Percentiles rank a stretch among this genome's conserved stretches.
These are phyloP conservation scores for Agrilus planipennis DNA, from an alignment of 1,140 invertebrate species.

Conservation along the genomic window DNA sequence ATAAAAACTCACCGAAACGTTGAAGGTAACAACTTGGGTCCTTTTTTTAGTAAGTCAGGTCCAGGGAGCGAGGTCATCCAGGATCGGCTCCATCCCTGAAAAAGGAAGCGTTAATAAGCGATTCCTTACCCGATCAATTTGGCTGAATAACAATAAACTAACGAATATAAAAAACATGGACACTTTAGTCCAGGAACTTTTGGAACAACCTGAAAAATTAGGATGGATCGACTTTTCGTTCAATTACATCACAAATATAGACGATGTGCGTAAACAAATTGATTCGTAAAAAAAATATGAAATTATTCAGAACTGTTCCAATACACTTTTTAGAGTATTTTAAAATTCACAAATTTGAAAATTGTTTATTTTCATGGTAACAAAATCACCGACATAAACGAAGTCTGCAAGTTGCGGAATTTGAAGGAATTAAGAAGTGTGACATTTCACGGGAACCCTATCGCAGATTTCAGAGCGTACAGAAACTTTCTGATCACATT, in stretches of 20 bases:
- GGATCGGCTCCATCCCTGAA: constrained; percentile 32
- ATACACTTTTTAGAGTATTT: constrained; percentile 22
- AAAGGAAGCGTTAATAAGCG: constrained; percentile 28
- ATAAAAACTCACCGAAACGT: too few species aligned
- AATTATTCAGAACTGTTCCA: neutral
- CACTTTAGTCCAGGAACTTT: constrained; percentile 27
- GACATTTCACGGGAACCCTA: constrained; percentile 43
- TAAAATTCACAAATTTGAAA: constrained; percentile 29
- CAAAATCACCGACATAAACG: constrained; percentile 34
- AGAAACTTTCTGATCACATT: constrained; percentile 35
- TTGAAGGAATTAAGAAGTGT: constrained; percentile 36
- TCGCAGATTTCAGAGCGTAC: constrained; percentile 35
- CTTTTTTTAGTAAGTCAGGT: too few species aligned
- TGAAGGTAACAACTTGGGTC: too few species aligned
- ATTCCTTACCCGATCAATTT: constrained; percentile 38
- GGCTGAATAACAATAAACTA: constrained; percentile 42
- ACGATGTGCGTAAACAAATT: constrained; percentile 26
- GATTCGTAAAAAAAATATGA: neutral
- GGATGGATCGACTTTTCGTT: constrained; percentile 43
- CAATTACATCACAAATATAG: constrained; percentile 37
- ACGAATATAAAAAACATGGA: constrained; percentile 31
- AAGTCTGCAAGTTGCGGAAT: constrained; percentile 32
- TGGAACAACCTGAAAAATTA: constrained; percentile 34
- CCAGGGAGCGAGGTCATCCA: constrained; percentile 20
- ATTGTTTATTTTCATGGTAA: constrained; percentile 42